Conservation (phyloP, 2,113 vertebrate genomes). For the Sander vitreus region DNA sequence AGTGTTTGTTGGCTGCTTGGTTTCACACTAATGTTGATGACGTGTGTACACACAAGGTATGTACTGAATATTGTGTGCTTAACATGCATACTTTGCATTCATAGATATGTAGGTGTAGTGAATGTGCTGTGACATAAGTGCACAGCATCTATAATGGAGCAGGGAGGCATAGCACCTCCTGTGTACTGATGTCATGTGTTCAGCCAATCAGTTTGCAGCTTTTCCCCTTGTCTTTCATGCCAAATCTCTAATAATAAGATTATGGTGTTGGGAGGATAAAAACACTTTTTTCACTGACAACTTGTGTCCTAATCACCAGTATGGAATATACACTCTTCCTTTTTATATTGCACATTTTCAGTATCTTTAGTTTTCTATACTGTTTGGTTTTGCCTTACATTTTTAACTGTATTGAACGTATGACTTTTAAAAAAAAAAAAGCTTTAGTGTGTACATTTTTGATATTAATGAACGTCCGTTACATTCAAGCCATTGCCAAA, state of each 20-base stretch:
- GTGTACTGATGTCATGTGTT: constrained; percentile 25
- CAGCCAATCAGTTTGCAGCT: not conserved
- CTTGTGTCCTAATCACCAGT: not conserved
- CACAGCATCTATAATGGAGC: not conserved
- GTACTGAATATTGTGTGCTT: not conserved
- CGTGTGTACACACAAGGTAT: not conserved
- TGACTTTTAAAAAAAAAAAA: too few relatives aligned
- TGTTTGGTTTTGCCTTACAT: too few relatives aligned
- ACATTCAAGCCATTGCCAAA: too few relatives aligned
- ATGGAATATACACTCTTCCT: not conserved
- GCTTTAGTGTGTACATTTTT: too few relatives aligned
- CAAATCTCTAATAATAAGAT: constrained; percentile 21
- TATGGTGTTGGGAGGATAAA: not conserved
- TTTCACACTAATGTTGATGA: not conserved
- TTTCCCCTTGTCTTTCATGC: constrained; percentile 6
- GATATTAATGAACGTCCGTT: too few relatives aligned
- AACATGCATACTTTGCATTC: not conserved
- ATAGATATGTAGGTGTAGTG: not conserved
- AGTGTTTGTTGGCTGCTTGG: constrained; percentile 7
- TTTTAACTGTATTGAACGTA: too few relatives aligned
- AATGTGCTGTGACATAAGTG: not conserved
- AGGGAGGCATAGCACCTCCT: constrained; percentile 25
- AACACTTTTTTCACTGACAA: not conserved
- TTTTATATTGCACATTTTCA: too few relatives aligned
- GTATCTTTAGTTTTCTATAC: too few relatives aligned